phyloP scores from a whole-genome alignment of 2,888 invertebrate genomes.

The Dysmachus trigonus region DNA sequence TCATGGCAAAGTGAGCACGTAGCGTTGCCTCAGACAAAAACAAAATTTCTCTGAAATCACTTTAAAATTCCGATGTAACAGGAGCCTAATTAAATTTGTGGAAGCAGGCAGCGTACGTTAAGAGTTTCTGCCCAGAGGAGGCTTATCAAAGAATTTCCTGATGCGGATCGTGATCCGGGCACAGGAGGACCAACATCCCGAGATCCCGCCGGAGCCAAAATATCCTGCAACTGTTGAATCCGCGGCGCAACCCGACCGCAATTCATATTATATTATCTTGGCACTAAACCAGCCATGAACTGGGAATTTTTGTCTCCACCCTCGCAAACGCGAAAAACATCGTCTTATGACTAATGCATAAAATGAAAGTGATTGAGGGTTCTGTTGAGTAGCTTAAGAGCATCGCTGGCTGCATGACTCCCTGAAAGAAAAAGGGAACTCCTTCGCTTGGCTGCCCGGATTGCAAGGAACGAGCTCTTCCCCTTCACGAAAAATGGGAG shows the following conservation, averaged over 20 bases:
- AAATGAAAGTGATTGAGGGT: conserved; percentile 10
- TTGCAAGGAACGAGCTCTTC: neutral
- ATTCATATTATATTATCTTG: neutral
- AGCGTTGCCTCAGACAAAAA: neutral
- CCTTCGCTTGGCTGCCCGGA: neutral
- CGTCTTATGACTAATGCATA: conserved; percentile 28
- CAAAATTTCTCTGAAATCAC: neutral
- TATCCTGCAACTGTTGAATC: neutral
- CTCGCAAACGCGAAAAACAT: neutral
- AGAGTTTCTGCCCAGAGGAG: neutral
- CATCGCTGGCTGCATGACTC: neutral
- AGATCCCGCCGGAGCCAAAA: neutral
- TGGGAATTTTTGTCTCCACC: neutral
- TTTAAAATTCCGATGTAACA: neutral
- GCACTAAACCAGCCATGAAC: conserved; percentile 10
- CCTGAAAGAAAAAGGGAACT: neutral
- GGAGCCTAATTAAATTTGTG: neutral
- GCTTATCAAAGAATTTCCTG: neutral
- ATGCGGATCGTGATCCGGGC: neutral
- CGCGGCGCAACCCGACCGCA: neutral
- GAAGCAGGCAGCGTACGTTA: neutral
- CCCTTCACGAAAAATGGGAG: neutral
- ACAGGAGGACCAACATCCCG: neutral
- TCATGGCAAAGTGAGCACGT: neutral
- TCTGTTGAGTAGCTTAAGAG: conserved; percentile 7